Evolutionary conservation across 2,113 vertebrate genomes (phyloP).

Genomic region (Prionailurus viverrinus): DNA sequence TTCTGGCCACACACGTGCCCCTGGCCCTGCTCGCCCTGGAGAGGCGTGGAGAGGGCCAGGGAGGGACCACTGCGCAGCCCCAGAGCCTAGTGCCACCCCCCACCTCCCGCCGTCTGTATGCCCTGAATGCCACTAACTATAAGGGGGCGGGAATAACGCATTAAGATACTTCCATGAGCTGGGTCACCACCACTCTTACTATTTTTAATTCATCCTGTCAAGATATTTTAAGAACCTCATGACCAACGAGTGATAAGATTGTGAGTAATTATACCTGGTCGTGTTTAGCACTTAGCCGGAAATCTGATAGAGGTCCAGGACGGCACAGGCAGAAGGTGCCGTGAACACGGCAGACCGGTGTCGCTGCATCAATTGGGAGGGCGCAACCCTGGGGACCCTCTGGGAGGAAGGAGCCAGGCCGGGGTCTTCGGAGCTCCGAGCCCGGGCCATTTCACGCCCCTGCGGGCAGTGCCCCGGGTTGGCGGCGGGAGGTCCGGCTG

Average conservation of each 20-base stretch:
- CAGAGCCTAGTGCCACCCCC: no score
- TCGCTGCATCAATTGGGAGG: neutral
- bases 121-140: neutral
- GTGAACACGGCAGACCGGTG: rapidly evolving
- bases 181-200: neutral
- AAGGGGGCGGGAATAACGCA: neutral
- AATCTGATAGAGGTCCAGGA: neutral
- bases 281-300: neutral
- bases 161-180: neutral
- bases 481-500: neutral
- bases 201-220: constrained; percentile 35
- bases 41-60: rapidly evolving
- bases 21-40: neutral
- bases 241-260: neutral
- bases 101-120: neutral
- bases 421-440: rapidly evolving
- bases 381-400: neutral
- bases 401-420: rapidly evolving
- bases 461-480: rapidly evolving
- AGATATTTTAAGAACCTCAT: constrained; percentile 72
- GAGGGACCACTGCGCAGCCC: neutral
- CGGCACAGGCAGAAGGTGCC: rapidly evolving
- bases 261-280: neutral
- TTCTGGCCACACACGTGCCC: neutral
- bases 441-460: neutral